Evolutionary conservation across 2,888 invertebrate species (phyloP).

Genomic region (Apodemia duryi): DNA sequence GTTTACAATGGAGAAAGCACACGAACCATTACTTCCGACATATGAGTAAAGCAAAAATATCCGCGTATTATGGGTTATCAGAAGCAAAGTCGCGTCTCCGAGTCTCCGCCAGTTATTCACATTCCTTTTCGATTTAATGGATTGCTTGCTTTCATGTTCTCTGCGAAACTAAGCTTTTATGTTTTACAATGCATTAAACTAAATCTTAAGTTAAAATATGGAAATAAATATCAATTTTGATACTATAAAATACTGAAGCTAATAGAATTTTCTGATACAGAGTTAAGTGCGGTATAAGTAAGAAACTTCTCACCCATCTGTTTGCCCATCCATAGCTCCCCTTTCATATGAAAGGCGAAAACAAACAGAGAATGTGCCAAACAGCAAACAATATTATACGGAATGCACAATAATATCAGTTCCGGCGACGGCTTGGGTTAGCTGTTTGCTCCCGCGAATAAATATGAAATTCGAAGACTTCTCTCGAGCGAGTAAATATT

Average conservation of each 20-base stretch:
- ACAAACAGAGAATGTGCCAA: slow-evolving; percentile 79
- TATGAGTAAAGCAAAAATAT: slow-evolving; percentile 79
- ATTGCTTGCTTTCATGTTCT: slow-evolving; percentile 76
- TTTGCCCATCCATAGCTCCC: slow-evolving; percentile 74
- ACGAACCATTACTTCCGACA: slow-evolving; percentile 78
- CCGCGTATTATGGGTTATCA: slow-evolving; percentile 78
- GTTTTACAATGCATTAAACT: not conserved
- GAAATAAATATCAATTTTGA: slow-evolving; percentile 32
- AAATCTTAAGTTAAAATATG: not conserved
- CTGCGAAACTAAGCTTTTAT: slow-evolving; percentile 43
- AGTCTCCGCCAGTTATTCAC: slow-evolving; percentile 55
- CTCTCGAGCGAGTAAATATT: slow-evolving; percentile 72
- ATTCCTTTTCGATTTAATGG: slow-evolving; percentile 68
- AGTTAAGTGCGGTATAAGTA: slow-evolving; percentile 46
- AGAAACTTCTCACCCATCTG: slow-evolving; percentile 63
- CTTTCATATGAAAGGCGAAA: slow-evolving; percentile 77
- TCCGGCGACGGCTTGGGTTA: slow-evolving; percentile 61
- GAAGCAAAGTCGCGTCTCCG: slow-evolving; percentile 67
- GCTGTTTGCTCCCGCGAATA: slow-evolving; percentile 73
- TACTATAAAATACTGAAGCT: slow-evolving; percentile 37
- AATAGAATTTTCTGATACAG: slow-evolving; percentile 65
- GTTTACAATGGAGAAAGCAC: slow-evolving; percentile 38
- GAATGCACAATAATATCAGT: slow-evolving; percentile 80
- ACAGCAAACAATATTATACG: slow-evolving; percentile 80
- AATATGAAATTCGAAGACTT: slow-evolving; percentile 78